Evolutionary conservation across 2,113 vertebrate genomes (phyloP).

Genomic region (Pan troglodytes): NHGRI_mPanTro3-v2.1_pri NC_072398.2:76472001-76472500

Average conservation of each 20-base stretch:
- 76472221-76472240: not conserved
- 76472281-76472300: not conserved
- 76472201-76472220: not conserved
- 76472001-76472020: not conserved
- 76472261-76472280: not conserved
- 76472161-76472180: not conserved
- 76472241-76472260: not conserved
- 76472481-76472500: not conserved
- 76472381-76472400: not conserved
- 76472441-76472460: no score
- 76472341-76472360: not conserved
- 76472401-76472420: not conserved
- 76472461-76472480: not conserved
- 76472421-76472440: not conserved
- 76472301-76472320: not conserved
- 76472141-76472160: not conserved
- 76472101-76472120: no score
- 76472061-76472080: not conserved
- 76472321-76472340: not conserved
- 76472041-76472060: not conserved
- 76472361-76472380: not conserved
- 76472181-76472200: not conserved
- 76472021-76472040: not conserved
- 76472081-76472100: not conserved
- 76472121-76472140: not conserved